Conservation (phyloP, 2,113 vertebrate species). For the Pandion haliaetus region DNA sequence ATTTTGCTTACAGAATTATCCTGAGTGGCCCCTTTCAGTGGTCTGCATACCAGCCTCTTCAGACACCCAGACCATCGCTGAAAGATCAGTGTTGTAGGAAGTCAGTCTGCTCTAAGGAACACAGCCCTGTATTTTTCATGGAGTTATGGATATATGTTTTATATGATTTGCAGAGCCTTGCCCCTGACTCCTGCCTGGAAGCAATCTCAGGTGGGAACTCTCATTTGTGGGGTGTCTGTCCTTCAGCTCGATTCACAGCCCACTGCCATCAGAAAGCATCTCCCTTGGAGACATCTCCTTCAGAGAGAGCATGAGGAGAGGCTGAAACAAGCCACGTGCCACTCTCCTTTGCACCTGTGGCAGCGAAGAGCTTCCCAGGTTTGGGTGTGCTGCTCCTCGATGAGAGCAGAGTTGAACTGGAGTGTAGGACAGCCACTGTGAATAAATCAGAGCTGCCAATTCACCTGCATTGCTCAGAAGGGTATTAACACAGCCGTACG, state of each 20-base stretch:
- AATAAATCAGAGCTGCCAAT: background rate
- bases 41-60: background rate
- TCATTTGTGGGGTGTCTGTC: background rate
- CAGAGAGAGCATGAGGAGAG: background rate
- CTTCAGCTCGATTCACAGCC: background rate
- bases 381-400: background rate
- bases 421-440: background rate
- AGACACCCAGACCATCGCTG: background rate
- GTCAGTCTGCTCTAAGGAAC: background rate
- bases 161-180: background rate
- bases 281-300: background rate
- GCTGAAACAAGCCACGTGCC: fast-evolving
- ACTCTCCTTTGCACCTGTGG: background rate
- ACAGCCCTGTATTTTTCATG: background rate
- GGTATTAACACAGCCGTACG: fast-evolving
- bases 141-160: background rate
- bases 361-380: background rate
- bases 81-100: background rate
- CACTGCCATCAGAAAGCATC: background rate
- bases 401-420: fast-evolving
- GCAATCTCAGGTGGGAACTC: background rate
- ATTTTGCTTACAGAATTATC: background rate
- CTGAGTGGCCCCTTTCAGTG: slow-evolving; percentile 43
- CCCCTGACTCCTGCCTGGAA: background rate
- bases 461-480: background rate